phyloP scores from a whole-genome alignment of 2,797 vertebrate genomes.

The Lates japonicus region DNA sequence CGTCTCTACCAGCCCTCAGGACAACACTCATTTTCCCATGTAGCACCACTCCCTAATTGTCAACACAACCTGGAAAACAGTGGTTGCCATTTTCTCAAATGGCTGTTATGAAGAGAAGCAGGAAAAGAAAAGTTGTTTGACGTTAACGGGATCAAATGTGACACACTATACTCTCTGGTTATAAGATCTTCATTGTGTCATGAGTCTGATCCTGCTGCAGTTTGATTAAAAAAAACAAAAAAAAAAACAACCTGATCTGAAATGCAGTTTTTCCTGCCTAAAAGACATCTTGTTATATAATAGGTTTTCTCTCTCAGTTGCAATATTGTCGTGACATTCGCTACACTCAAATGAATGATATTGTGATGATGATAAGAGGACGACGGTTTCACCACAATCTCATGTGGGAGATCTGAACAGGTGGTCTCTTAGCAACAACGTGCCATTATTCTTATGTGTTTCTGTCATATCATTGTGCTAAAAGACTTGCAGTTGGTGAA shows the following conservation, averaged over 20 bases:
- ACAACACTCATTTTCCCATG: slow-evolving; percentile 74
- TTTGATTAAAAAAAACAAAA: slow-evolving; percentile 6
- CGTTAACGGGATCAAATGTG: slow-evolving; percentile 27
- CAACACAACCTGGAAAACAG: slow-evolving; percentile 66
- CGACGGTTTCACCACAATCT: slow-evolving; percentile 64
- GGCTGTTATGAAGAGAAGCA: slow-evolving; percentile 40
- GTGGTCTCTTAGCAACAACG: slow-evolving; percentile 89
- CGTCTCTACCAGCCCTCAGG: slow-evolving; percentile 64
- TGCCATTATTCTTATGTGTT: slow-evolving; percentile 82
- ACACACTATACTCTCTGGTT: slow-evolving; percentile 17
- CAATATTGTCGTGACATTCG: slow-evolving; percentile 62
- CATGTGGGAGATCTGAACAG: slow-evolving; percentile 84
- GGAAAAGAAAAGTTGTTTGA: slow-evolving; percentile 47
- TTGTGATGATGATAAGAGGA: slow-evolving; percentile 68
- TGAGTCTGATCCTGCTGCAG: slow-evolving; percentile 7
- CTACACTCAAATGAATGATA: slow-evolving; percentile 65
- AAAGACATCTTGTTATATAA: slow-evolving; percentile 59
- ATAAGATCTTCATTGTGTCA: slow-evolving; percentile 35
- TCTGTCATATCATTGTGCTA: slow-evolving; percentile 80
- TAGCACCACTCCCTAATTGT: slow-evolving; percentile 77
- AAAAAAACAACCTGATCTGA: slow-evolving; percentile 15
- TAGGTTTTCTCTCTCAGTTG: slow-evolving; percentile 38
- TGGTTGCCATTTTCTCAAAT: slow-evolving; percentile 59
- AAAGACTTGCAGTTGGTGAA: slow-evolving; percentile 61
- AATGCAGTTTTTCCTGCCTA: slow-evolving; percentile 19